Evolutionary conservation across 2,797 vertebrate species (phyloP).

Genomic region (Menidia menidia): DNA sequence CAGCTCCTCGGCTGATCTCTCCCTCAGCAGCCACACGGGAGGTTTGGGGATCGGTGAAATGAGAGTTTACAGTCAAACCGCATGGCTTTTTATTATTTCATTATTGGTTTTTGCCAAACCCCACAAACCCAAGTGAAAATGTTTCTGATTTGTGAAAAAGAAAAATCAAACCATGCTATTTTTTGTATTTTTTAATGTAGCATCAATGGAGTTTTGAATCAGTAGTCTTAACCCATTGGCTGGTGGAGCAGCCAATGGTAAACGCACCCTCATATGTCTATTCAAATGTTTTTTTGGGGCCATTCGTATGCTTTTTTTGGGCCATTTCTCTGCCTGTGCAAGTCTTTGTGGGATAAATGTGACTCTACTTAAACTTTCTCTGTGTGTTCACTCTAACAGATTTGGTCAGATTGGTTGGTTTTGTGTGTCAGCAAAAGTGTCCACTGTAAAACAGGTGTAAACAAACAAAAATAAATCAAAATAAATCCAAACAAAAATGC

Average conservation of each 20-base stretch:
- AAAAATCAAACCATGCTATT: too few species aligned
- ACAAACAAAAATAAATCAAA: too few species aligned
- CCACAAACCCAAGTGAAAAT: too few species aligned
- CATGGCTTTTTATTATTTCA: neutral
- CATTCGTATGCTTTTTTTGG: too few species aligned
- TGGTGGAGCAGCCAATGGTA: too few species aligned
- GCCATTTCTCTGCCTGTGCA: neutral
- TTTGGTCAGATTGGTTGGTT: conserved; percentile 6
- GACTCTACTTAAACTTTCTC: neutral
- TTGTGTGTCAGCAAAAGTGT: conserved; percentile 1
- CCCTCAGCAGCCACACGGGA: conserved; percentile 22
- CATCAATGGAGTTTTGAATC: too few species aligned
- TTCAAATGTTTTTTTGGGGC: too few species aligned
- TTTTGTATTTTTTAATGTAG: too few species aligned
- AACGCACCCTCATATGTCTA: too few species aligned
- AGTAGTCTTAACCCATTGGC: too few species aligned
- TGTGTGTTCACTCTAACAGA: neutral
- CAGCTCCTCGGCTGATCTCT: conserved; percentile 19
- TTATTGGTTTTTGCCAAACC: neutral
- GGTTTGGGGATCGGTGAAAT: conserved; percentile 5
- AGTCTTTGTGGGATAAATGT: neutral
- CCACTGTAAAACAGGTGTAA: neutral
- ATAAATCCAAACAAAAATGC: too few species aligned
- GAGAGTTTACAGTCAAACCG: conserved; percentile 11
- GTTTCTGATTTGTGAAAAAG: too few species aligned